Evolutionary conservation across 2,113 vertebrate species (phyloP), one percentile per base, ranked within the genome.

Genomic region (Petaurus breviceps): DNA sequence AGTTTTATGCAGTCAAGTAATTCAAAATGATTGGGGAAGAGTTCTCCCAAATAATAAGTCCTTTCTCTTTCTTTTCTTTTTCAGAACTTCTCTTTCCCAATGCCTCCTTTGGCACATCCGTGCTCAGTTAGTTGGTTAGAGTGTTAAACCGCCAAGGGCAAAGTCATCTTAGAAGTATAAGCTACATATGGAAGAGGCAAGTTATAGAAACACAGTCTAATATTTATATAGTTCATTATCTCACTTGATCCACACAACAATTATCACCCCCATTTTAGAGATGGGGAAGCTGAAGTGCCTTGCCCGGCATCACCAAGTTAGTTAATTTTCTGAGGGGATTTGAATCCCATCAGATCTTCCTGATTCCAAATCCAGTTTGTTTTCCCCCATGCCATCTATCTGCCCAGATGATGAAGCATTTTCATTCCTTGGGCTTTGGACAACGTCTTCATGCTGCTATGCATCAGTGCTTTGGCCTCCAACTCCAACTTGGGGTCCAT

Each of bases 121-220:
- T 84, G 68, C n/a, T 84, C n/a, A 84, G 7, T 84, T 43, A n/a
- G 43, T 43, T 68, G 31, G 31, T 16, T n/a, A 57, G 37, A 1
- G 24, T 43, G 43, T 22, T 43, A 84, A 61, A n/a, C 16, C n/a
- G 37, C n/a, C 3, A 84, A 84, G n/a, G 43, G 19, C 16, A 84
- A 84, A 84, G 16, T 77, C n/a, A 43, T 43, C n/a, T 84, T 84
- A 8, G 43, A 8, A 68, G 31, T 10, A 68, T 91, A 95, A 93
- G 89, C 92, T 55, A n/a, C 3, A 14, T 3, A 14, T 23, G 95
- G 94, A 93, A 91, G 54, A 50, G 94, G 61, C 68, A 97, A 49
- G 4, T 51, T 95, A 9, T 10, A 93, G 90, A 37, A 46, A 92
- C 37, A 61, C 8, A 77, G 55, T 22, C 46, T 84, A 84, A 84